A percentile compares a stretch with the other conserved stretches of the same genome.
phyloP scores from a whole-genome alignment of 2,113 vertebrate genomes.

The Scopus umbretta region DNA sequence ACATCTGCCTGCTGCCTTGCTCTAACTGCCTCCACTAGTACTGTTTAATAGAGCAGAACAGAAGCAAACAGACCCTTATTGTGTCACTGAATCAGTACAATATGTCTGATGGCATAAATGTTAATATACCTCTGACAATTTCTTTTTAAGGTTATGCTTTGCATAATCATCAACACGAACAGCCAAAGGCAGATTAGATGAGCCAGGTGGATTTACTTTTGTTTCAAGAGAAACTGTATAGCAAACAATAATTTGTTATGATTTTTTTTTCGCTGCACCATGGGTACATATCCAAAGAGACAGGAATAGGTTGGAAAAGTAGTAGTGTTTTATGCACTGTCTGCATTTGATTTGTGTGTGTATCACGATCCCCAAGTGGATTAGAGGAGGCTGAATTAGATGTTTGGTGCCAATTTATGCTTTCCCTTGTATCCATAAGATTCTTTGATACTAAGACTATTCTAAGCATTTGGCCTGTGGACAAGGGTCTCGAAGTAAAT shows the following conservation, averaged over 20 bases:
- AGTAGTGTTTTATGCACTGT: neutral
- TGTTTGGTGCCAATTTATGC: neutral
- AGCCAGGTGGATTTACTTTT: neutral
- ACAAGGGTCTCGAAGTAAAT: neutral
- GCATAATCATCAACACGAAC: neutral
- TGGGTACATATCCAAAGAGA: neutral
- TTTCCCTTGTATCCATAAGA: neutral
- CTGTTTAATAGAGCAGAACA: neutral
- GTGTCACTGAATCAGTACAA: neutral
- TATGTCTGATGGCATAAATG: neutral
- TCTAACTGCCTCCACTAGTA: neutral
- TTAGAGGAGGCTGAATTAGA: neutral
- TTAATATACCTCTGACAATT: neutral
- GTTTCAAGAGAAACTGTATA: neutral
- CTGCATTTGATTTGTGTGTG: neutral
- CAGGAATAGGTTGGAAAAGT: neutral
- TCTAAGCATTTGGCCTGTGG: neutral
- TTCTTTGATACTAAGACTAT: neutral
- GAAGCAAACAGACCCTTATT: neutral
- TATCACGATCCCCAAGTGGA: neutral
- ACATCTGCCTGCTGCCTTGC: neutral
- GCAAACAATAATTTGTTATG: neutral
- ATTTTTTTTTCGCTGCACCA: neutral
- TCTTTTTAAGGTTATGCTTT: neutral
- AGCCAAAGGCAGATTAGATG: neutral